Evolutionary conservation across 1,140 invertebrate species (phyloP).

Genomic region (Heliconius hermathena): DNA sequence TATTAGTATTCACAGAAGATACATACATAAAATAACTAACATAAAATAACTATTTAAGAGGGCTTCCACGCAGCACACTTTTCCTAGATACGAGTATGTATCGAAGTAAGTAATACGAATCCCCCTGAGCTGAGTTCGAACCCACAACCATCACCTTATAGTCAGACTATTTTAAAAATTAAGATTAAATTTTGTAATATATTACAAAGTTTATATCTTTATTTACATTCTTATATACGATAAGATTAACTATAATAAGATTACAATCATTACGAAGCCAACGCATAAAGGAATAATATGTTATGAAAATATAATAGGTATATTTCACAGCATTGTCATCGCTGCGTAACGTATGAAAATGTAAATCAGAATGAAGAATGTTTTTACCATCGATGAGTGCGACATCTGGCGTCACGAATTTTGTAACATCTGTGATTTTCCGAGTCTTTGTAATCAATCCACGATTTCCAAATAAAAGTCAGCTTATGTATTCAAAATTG

Average conservation of each 20-base stretch:
- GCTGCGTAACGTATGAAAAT: conserved; percentile 33
- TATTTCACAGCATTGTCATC: not conserved
- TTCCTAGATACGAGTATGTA: too few relatives aligned
- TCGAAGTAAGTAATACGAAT: too few relatives aligned
- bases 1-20: too few relatives aligned
- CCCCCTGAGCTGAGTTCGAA: not conserved
- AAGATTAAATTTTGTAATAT: too few relatives aligned
- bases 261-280: not conserved
- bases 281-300: not conserved
- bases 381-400: conserved; percentile 52
- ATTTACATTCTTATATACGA: too few relatives aligned
- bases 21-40: too few relatives aligned
- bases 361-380: conserved; percentile 46
- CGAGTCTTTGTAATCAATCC: conserved; percentile 50
- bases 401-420: conserved; percentile 51
- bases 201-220: too few relatives aligned
- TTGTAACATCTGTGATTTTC: conserved; percentile 43
- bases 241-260: not conserved
- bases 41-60: too few relatives aligned
- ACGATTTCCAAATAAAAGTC: conserved; percentile 23
- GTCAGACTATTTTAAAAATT: too few relatives aligned
- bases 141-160: not conserved
- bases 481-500: conserved; percentile 37
- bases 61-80: too few relatives aligned
- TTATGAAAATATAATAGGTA: not conserved